phyloP scores from a whole-genome alignment of 2,797 vertebrate species.

The Eulemur albifrons region DNA sequence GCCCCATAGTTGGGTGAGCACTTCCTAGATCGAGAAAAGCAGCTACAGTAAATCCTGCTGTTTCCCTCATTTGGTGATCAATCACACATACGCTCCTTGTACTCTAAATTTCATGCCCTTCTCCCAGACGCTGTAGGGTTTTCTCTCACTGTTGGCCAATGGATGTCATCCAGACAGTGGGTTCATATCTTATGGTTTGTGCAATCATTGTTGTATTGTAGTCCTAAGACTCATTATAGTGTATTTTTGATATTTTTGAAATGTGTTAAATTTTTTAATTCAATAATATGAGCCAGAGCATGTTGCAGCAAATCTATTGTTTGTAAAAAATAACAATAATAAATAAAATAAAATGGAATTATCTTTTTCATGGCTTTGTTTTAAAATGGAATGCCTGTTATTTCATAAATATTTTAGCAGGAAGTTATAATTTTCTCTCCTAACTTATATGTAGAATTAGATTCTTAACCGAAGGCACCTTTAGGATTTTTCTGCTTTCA shows the following conservation, averaged over 20 bases:
- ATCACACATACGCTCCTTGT: constrained; percentile 44
- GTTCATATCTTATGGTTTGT: constrained; percentile 75
- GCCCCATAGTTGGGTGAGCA: constrained; percentile 47
- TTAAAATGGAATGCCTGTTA: constrained; percentile 67
- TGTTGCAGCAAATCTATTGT: constrained; percentile 78
- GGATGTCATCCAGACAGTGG: constrained; percentile 62
- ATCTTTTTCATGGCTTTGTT: constrained; percentile 77
- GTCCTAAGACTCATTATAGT: constrained; percentile 76
- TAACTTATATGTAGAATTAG: constrained; percentile 51
- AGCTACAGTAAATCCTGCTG: constrained; percentile 60
- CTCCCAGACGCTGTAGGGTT: constrained; percentile 59
- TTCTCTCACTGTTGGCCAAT: constrained; percentile 72
- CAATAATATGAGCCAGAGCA: constrained; percentile 78
- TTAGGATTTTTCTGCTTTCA: constrained; percentile 59
- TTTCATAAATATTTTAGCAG: constrained; percentile 76
- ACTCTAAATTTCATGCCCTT: constrained; percentile 50
- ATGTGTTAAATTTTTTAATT: constrained; percentile 80
- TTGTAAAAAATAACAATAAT: constrained; percentile 76
- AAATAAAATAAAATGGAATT: constrained; percentile 77
- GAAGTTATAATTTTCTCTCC: constrained; percentile 47
- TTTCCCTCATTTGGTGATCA: constrained; percentile 38
- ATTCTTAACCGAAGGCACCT: constrained; percentile 60
- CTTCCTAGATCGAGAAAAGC: constrained; percentile 50
- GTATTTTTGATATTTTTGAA: constrained; percentile 82
- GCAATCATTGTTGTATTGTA: constrained; percentile 72